Percentiles rank a stretch among this genome's conserved stretches.
These are phyloP conservation scores for Chinchilla lanigera DNA, from an alignment of 2,113 vertebrate species.

Conservation along the genomic window DNA sequence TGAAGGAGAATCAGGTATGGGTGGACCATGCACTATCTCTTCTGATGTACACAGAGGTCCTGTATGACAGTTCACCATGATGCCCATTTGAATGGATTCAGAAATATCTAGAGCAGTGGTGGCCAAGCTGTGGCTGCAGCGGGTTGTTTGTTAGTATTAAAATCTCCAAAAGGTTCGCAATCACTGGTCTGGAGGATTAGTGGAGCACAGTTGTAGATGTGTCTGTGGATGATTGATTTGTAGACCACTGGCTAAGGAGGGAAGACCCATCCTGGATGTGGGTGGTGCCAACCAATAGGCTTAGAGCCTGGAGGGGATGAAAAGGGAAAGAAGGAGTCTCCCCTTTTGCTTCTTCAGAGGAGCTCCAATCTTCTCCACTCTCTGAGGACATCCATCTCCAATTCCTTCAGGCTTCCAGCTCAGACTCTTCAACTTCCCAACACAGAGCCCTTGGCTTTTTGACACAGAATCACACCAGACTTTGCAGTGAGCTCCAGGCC, in stretches of 20 bases:
- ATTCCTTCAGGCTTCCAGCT: background rate
- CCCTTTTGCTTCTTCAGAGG: background rate
- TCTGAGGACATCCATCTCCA: background rate
- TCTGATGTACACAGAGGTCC: background rate
- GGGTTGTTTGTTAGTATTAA: background rate
- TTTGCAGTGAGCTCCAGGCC: background rate
- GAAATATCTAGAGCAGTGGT: background rate
- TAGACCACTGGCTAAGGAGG: background rate
- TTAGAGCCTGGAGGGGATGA: background rate
- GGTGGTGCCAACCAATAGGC: background rate
- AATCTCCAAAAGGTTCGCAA: background rate
- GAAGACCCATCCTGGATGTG: background rate
- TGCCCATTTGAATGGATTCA: background rate
- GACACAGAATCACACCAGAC: background rate
- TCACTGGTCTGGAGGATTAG: background rate
- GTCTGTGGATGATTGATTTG: background rate
- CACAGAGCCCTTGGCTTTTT: background rate
- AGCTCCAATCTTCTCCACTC: background rate
- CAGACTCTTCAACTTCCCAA: background rate
- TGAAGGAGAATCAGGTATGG: too few species aligned
- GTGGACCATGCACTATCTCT: background rate
- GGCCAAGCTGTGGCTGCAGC: background rate
- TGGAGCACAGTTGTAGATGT: background rate
- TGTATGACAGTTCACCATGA: background rate
- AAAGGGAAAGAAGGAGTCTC: background rate